Evolutionary conservation across 2,888 invertebrate species (phyloP).

Genomic region (Eremobia ochroleuca): DNA sequence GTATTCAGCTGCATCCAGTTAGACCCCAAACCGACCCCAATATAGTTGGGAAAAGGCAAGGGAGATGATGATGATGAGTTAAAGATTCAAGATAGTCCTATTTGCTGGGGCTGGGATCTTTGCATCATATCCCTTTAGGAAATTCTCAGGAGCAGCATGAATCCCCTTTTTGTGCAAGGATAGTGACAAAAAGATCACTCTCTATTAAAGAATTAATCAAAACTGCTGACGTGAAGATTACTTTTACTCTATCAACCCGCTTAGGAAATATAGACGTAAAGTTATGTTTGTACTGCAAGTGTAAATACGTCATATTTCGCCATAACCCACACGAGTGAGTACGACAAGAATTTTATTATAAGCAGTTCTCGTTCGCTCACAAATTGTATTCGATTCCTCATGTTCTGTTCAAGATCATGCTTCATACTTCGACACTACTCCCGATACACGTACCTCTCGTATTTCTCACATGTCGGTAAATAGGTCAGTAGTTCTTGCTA

Average conservation of each 20-base stretch:
- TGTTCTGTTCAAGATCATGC: constrained; percentile 43
- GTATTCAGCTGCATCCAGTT: too few relatives aligned
- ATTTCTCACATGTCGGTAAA: constrained; percentile 57
- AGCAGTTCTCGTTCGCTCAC: constrained; percentile 35
- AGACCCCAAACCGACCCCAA: too few relatives aligned
- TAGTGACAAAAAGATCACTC: background rate
- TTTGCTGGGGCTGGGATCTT: background rate
- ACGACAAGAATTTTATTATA: constrained; percentile 22
- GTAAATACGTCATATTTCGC: background rate
- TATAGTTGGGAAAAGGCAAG: too few relatives aligned
- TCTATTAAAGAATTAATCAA: background rate
- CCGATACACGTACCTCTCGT: constrained; percentile 43
- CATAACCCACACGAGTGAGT: background rate
- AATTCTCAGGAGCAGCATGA: background rate
- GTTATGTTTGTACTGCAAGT: background rate
- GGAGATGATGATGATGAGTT: too few relatives aligned
- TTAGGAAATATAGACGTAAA: background rate
- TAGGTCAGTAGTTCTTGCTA: constrained; percentile 52
- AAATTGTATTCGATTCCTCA: constrained; percentile 45
- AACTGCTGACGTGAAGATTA: background rate
- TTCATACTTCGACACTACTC: constrained; percentile 35
- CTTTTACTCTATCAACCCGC: too few relatives aligned
- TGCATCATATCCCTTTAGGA: background rate
- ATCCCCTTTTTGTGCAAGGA: background rate
- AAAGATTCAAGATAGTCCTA: background rate